A percentile compares a stretch with the other conserved stretches of the same genome.
phyloP scores from a whole-genome alignment of 2,888 invertebrate genomes.

The Dione vanillae region DNA sequence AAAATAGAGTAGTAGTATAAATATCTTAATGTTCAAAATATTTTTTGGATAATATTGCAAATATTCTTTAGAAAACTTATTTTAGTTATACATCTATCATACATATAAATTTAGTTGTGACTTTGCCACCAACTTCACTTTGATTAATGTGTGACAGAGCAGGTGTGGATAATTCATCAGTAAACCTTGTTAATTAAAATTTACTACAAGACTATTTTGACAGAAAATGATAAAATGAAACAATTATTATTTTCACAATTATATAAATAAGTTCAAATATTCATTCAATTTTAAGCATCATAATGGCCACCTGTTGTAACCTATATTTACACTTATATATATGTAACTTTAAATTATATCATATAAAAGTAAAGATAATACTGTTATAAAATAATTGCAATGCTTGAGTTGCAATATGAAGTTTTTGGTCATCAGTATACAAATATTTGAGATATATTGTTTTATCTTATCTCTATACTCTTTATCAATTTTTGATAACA shows the following conservation, averaged over 20 bases:
- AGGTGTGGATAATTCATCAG: constrained; percentile 15
- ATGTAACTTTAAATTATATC: too few relatives aligned
- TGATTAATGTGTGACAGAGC: constrained; percentile 7
- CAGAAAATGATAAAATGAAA: neutral
- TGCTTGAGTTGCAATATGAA: neutral
- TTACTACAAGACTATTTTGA: neutral
- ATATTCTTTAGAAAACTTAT: neutral
- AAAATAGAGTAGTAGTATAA: too few relatives aligned
- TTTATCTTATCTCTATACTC: constrained; percentile 9
- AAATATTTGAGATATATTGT: constrained; percentile 10
- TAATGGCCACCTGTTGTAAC: too few relatives aligned
- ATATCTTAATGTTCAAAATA: neutral
- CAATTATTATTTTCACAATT: too few relatives aligned
- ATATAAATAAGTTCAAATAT: too few relatives aligned
- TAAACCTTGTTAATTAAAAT: constrained; percentile 1
- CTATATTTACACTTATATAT: too few relatives aligned
- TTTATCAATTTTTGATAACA: constrained; percentile 4
- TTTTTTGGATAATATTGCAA: neutral
- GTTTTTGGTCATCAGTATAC: neutral
- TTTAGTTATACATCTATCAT: neutral
- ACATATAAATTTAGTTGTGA: constrained; percentile 14
- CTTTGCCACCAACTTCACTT: neutral
- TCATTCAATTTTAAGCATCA: too few relatives aligned
- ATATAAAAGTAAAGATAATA: neutral
- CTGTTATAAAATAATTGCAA: neutral